Conservation (phyloP, 2,888 invertebrate genomes). For the Rhaphigaster nebulosa region DNA sequence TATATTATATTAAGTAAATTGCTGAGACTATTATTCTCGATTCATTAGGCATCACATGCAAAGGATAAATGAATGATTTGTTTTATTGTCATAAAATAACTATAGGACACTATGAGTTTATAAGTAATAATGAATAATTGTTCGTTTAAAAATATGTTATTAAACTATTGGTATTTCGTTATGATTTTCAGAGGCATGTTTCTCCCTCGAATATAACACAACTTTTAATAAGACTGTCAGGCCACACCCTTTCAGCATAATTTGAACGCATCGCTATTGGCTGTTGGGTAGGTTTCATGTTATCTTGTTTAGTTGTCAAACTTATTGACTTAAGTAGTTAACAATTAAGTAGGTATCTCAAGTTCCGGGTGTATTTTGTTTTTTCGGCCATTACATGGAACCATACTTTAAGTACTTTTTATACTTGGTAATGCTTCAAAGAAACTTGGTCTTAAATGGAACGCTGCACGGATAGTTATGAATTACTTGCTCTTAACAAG, state of each 20-base stretch:
- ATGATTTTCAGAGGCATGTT: background rate
- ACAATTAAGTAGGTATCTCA: background rate
- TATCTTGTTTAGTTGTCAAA: conserved; percentile 4
- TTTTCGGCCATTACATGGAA: background rate
- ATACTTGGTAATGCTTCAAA: background rate
- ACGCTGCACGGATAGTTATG: conserved; percentile 76
- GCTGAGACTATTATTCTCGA: no score
- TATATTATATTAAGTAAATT: no score
- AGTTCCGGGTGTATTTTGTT: conserved; percentile 11
- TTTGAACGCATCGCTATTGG: background rate
- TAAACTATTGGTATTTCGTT: background rate
- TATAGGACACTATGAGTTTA: no score
- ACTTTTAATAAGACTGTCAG: background rate
- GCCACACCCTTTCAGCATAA: background rate
- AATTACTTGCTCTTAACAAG: conserved; percentile 75
- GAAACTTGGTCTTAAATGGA: conserved; percentile 58
- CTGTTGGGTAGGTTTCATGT: conserved; percentile 4
- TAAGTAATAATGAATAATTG: background rate
- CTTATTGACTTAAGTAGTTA: background rate
- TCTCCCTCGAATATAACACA: background rate
- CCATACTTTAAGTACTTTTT: background rate
- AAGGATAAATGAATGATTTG: no score
- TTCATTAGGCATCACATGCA: no score
- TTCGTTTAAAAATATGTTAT: background rate
- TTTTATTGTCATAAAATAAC: no score